Base-by-base conservation (phyloP, 2,113 vertebrate genomes). In the Mustela nigripes region DNA sequence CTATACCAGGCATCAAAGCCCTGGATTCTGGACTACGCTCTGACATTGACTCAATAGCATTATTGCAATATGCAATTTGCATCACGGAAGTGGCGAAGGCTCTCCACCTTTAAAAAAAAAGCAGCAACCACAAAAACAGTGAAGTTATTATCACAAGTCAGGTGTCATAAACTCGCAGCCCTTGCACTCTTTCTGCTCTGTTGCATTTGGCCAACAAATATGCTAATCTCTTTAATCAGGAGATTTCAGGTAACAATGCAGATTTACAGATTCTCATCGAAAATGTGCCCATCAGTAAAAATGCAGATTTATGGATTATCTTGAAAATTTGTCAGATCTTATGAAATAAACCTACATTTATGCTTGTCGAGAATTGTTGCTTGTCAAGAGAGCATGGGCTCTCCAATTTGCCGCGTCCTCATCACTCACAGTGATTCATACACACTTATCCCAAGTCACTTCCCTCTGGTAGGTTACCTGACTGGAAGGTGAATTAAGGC, bases 401-500 rank as follows among this genome's bases (percentile, higher is more conserved):
- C 15, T 95, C 73, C 58, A 78, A 65, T 88, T 33, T 95, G 74
- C 81, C 39, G 4, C 9, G 26, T 81, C 28, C 12, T 80, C 5
- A 22, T 83, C 78, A 53, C 21, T 80, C 83, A 62, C 31, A 39
- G 18, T 94, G 92, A 92, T 90, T 92, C 87, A 71, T 12, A 50
- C 0, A 56, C 7, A 56, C 62, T 81, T 80, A 88, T 26, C 39
- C 78, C 56, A 53, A 86, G 56, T 87, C 62, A n/a, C 58, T 60
- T 79, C 33, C 78, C 28, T 65, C 28, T 6, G 67, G 91, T 22
- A 22, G 90, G 71, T 76, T 92, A 87, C 74, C 69, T 79, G 39
- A 80, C 87, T 92, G 28, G 53, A 87, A 83, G 92, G 86, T 69
- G 42, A 93, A 86, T 95, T 56, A 87, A 94, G 82, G 36, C 56